phyloP scores from a whole-genome alignment of 2,888 invertebrate genomes.

The Morpho deidamia region DNA sequence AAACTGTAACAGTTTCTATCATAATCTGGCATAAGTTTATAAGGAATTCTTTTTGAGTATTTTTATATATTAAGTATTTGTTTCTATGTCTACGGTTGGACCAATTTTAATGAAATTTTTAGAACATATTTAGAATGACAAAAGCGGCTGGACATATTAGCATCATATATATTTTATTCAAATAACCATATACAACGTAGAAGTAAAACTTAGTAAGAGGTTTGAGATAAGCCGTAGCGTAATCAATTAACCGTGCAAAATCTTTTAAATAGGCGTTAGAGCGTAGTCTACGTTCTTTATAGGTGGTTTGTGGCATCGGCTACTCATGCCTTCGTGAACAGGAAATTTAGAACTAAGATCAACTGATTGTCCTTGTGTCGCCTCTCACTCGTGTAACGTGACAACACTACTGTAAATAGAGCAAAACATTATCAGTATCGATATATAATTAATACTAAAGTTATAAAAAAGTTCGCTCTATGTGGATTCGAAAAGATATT shows the following conservation, averaged over 20 bases:
- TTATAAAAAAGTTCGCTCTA: too few relatives aligned
- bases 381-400: slow-evolving; percentile 27
- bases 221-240: background rate
- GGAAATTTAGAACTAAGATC: slow-evolving; percentile 30
- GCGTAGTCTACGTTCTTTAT: background rate
- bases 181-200: background rate
- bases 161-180: background rate
- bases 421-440: slow-evolving; percentile 6
- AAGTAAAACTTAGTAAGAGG: slow-evolving; percentile 6
- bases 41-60: background rate
- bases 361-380: slow-evolving; percentile 27
- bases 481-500: too few relatives aligned
- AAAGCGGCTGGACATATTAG: too few relatives aligned
- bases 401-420: slow-evolving; percentile 22
- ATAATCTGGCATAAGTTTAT: too few relatives aligned
- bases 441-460: background rate
- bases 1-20: too few relatives aligned
- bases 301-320: slow-evolving; percentile 1
- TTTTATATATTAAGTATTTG: too few relatives aligned
- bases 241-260: slow-evolving; percentile 9
- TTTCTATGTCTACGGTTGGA: too few relatives aligned
- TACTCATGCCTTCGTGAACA: slow-evolving; percentile 24
- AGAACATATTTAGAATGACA: too few relatives aligned
- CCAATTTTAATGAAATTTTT: too few relatives aligned
- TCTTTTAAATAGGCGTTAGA: background rate